Evolutionary conservation across 1,140 invertebrate genomes (phyloP).

Genomic region (Geopemphigus sp.): DNA sequence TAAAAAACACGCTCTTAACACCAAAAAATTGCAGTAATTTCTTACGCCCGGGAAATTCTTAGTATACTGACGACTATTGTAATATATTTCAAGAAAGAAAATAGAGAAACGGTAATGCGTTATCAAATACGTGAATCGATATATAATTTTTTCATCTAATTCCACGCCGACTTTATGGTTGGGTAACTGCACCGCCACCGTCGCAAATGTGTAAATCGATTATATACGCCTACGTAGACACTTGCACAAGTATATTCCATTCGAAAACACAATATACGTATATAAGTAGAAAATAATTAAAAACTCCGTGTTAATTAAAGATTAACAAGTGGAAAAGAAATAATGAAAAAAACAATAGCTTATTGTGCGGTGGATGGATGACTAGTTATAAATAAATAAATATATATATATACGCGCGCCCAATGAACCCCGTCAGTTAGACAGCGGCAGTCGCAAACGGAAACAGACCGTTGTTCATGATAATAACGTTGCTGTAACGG

Average conservation of each 20-base stretch:
- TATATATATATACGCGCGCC: background rate
- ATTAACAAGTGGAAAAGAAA: background rate
- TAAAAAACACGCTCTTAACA: too few relatives aligned
- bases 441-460: background rate
- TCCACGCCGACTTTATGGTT: too few relatives aligned
- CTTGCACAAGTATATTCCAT: background rate
- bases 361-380: conserved; percentile 2
- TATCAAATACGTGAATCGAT: too few relatives aligned
- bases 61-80: too few relatives aligned
- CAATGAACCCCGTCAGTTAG: background rate
- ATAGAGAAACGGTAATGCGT: too few relatives aligned
- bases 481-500: background rate
- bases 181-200: background rate
- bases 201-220: background rate
- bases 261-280: background rate
- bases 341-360: conserved; percentile 22
- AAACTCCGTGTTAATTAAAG: conserved; percentile 35
- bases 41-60: too few relatives aligned
- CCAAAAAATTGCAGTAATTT: too few relatives aligned
- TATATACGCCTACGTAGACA: background rate
- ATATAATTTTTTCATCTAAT: too few relatives aligned
- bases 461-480: background rate
- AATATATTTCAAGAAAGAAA: too few relatives aligned
- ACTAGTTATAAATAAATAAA: too few relatives aligned
- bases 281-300: conserved; percentile 32